phyloP scores from a whole-genome alignment of 1,140 invertebrate species.

The Drosophila saltans region DNA sequence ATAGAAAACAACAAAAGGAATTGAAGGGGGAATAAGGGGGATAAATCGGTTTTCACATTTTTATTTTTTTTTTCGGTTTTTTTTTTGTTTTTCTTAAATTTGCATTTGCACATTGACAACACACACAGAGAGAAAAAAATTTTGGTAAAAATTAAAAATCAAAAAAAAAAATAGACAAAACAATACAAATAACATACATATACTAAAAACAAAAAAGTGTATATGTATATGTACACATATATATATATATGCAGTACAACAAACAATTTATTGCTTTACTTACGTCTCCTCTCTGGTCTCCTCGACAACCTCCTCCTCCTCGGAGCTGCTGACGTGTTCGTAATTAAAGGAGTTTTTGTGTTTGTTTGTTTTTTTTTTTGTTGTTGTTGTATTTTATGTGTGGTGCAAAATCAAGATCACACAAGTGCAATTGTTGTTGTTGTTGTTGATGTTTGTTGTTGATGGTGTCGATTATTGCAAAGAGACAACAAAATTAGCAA shows the following conservation, averaged over 20 bases:
- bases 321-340: slow-evolving; percentile 84
- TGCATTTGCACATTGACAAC: slow-evolving; percentile 47
- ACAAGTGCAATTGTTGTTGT: slow-evolving; percentile 50
- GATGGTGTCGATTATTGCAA: slow-evolving; percentile 46
- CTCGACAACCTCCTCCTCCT: slow-evolving; percentile 88
- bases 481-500: slow-evolving; percentile 77
- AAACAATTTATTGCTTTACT: slow-evolving; percentile 83
- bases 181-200: slow-evolving; percentile 23
- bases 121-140: slow-evolving; percentile 49
- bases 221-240: slow-evolving; percentile 27
- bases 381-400: slow-evolving; percentile 20
- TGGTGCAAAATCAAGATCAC: slow-evolving; percentile 39
- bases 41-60: slow-evolving; percentile 9
- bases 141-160: slow-evolving; percentile 38
- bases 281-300: slow-evolving; percentile 87
- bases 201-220: slow-evolving; percentile 29
- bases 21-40: neutral
- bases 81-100: slow-evolving; percentile 12
- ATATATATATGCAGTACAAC: slow-evolving; percentile 39
- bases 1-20: slow-evolving; percentile 22
- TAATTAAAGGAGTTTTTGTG: slow-evolving; percentile 61
- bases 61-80: neutral
- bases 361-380: slow-evolving; percentile 41
- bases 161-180: slow-evolving; percentile 36
- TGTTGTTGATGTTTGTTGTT: slow-evolving; percentile 40